Evolutionary conservation across 2,888 invertebrate genomes (phyloP).

Genomic region (Anaspis maculata): DNA sequence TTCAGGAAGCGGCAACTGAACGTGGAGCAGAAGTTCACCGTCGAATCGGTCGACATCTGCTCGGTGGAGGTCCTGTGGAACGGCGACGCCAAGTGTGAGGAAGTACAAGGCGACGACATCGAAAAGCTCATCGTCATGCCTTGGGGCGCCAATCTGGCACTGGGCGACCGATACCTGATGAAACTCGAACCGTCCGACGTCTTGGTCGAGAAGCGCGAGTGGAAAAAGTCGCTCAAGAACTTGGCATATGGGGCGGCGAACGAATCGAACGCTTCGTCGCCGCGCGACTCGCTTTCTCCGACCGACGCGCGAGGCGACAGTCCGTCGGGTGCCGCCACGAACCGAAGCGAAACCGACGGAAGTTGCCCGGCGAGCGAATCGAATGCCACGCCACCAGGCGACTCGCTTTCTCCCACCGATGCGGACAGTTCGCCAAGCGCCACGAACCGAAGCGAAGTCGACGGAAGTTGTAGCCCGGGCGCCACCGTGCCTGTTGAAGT

Average conservation of each 20-base stretch:
- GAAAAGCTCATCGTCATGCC: conserved; percentile 65
- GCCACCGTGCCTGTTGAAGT: too few species aligned
- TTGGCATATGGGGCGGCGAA: conserved; percentile 24
- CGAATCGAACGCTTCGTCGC: too few species aligned
- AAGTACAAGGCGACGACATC: conserved; percentile 69
- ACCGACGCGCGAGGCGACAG: conserved; percentile 17
- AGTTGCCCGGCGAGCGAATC: conserved; percentile 41
- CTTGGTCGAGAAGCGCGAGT: conserved; percentile 67
- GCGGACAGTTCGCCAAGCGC: too few species aligned
- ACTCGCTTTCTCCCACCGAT: too few species aligned
- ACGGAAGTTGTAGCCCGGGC: too few species aligned
- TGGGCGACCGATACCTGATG: conserved; percentile 82
- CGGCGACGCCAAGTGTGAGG: conserved; percentile 52
- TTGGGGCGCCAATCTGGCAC: conserved; percentile 65
- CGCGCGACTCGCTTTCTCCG: too few species aligned
- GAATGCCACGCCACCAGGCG: too few species aligned
- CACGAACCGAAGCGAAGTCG: too few species aligned
- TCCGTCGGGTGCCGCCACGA: conserved; percentile 8
- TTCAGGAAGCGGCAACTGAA: conserved; percentile 52
- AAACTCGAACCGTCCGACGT: conserved; percentile 67
- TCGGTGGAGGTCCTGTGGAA: conserved; percentile 83
- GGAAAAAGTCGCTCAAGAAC: too few species aligned
- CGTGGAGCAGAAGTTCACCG: conserved; percentile 52
- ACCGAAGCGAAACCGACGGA: conserved; percentile 29
- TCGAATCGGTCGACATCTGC: conserved; percentile 74